Conservation (phyloP, 1,140 invertebrate species). For the Lordiphosa stackelbergi region DNA sequence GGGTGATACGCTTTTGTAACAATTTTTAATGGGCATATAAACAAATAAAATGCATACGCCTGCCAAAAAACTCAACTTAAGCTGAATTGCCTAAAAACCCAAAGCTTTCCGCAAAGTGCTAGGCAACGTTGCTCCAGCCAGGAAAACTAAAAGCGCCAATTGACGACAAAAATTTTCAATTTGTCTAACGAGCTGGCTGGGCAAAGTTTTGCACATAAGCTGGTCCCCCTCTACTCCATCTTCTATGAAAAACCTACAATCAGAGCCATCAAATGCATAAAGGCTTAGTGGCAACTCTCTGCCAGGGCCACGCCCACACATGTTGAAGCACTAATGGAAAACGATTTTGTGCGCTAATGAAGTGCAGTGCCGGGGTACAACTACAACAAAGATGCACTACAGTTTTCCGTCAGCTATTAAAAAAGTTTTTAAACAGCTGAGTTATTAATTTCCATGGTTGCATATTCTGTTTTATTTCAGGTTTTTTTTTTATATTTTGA, state of each 20-base stretch:
- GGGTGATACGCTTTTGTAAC: too few species aligned
- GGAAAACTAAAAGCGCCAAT: slow-evolving; percentile 52
- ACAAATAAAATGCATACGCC: neutral
- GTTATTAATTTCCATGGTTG: slow-evolving; percentile 56
- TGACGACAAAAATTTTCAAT: slow-evolving; percentile 70
- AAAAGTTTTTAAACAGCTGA: slow-evolving; percentile 47
- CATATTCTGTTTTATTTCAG: slow-evolving; percentile 33
- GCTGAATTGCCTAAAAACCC: slow-evolving; percentile 5
- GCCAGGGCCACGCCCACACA: slow-evolving; percentile 1
- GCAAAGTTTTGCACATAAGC: slow-evolving; percentile 49
- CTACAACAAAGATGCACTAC: slow-evolving; percentile 10
- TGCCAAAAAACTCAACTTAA: slow-evolving; percentile 6
- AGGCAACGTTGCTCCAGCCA: slow-evolving; percentile 31
- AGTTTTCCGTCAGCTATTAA: slow-evolving; percentile 33
- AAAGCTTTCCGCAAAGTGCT: neutral
- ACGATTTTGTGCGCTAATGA: slow-evolving; percentile 62
- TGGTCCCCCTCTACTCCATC: neutral
- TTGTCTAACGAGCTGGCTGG: slow-evolving; percentile 65
- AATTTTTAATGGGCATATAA: too few species aligned
- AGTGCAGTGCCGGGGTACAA: slow-evolving; percentile 33
- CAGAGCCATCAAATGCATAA: slow-evolving; percentile 74
- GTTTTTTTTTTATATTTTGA: slow-evolving; percentile 8
- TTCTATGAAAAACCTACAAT: slow-evolving; percentile 41
- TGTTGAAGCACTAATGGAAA: slow-evolving; percentile 45
- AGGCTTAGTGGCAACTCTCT: slow-evolving; percentile 53